Evolutionary conservation across 2,797 vertebrate genomes (phyloP).

Genomic region (Margarornis squamiger): DNA sequence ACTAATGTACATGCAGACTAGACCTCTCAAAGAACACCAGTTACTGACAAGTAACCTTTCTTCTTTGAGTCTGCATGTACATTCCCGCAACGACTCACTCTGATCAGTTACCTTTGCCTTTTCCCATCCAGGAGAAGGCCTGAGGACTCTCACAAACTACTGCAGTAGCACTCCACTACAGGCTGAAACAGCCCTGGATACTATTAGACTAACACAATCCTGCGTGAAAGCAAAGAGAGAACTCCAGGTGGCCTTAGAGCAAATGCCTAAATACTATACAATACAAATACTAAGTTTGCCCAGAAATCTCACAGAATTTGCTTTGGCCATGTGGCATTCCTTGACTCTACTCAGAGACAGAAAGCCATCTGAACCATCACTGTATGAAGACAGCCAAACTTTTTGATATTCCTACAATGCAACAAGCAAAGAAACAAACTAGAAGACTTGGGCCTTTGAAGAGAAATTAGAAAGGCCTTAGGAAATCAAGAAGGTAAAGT

Average conservation of each 20-base stretch:
- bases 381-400: neutral
- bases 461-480: neutral
- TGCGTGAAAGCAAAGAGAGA: neutral
- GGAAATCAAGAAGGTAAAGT: neutral
- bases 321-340: neutral
- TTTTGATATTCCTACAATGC: neutral
- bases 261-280: neutral
- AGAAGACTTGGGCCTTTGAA: neutral
- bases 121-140: neutral
- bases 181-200: conserved; percentile 1
- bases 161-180: neutral
- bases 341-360: neutral
- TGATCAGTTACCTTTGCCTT: conserved; percentile 28
- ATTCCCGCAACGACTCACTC: neutral
- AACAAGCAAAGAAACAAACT: neutral
- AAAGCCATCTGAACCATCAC: neutral
- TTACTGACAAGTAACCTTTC: conserved; percentile 68
- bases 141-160: neutral
- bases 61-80: conserved; percentile 72
- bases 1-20: conserved; percentile 68
- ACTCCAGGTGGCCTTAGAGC: neutral
- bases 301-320: neutral
- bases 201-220: neutral
- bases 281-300: neutral
- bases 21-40: conserved; percentile 63